A percentile compares a stretch with the other conserved stretches of the same genome.
phyloP scores from a whole-genome alignment of 2,888 invertebrate species.

The Perizoma flavofasciatum region DNA sequence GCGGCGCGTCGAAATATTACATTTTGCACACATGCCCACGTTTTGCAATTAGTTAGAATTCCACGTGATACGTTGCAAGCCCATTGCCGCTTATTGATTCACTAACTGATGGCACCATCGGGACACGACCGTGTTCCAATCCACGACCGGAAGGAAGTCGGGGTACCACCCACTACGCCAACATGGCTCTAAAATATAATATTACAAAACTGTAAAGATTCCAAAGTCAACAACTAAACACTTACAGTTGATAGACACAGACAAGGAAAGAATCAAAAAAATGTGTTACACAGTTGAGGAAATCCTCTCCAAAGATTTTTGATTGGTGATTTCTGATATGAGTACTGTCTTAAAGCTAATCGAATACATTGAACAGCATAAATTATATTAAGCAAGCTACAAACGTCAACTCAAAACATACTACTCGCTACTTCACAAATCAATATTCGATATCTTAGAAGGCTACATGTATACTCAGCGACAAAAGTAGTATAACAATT shows the following conservation, averaged over 20 bases:
- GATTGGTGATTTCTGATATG: slow-evolving; percentile 2
- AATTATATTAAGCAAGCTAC: slow-evolving; percentile 37
- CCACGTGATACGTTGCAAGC: no score
- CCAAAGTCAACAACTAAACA: slow-evolving; percentile 13
- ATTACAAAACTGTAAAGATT: slow-evolving; percentile 18
- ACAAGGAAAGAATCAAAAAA: not conserved
- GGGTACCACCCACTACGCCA: no score
- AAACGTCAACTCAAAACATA: slow-evolving; percentile 21
- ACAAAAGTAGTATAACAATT: not conserved
- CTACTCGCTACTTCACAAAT: slow-evolving; percentile 8
- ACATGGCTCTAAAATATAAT: not conserved
- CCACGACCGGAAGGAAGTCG: no score
- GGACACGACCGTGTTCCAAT: no score
- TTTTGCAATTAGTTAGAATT: no score
- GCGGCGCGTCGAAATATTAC: no score
- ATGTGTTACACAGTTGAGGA: not conserved
- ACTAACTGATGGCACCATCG: no score
- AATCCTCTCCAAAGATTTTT: no score
- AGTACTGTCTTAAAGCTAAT: slow-evolving; percentile 20
- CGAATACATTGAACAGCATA: slow-evolving; percentile 33
- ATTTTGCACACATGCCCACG: no score
- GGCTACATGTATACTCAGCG: not conserved
- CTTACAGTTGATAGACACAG: not conserved
- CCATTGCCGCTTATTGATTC: no score
- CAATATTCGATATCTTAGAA: no score